phyloP scores from a whole-genome alignment of 1,140 invertebrate species.

The Trigoniulus corallinus region DNA sequence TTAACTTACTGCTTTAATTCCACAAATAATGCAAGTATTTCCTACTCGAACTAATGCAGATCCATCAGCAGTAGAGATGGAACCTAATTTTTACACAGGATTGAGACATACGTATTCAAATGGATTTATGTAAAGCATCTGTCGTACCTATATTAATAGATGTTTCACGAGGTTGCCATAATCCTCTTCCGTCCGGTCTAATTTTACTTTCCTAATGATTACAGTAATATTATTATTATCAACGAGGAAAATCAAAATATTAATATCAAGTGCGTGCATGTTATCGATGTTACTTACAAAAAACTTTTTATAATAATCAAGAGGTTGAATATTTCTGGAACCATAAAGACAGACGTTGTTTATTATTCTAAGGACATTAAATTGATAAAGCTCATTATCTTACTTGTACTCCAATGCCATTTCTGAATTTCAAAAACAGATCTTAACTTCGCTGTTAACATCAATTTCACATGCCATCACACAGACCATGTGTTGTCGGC shows the following conservation, averaged over 20 bases:
- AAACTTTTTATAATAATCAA: slow-evolving; percentile 1
- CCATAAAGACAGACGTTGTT: background rate
- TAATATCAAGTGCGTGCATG: background rate
- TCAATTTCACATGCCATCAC: no score
- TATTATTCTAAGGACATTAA: background rate
- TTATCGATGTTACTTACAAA: background rate
- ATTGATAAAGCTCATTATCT: background rate
- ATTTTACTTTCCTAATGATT: background rate
- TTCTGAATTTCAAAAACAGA: no score
- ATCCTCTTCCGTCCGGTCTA: background rate
- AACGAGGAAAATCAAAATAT: background rate
- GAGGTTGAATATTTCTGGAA: background rate
- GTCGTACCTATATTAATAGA: background rate
- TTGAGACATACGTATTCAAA: background rate
- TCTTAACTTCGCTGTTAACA: no score
- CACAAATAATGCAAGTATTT: slow-evolving; percentile 52
- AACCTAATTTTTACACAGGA: slow-evolving; percentile 21
- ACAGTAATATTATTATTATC: background rate
- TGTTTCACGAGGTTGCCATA: background rate
- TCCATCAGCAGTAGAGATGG: slow-evolving; percentile 48
- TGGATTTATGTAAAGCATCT: background rate
- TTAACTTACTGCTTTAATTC: slow-evolving; percentile 55
- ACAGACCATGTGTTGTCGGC: no score
- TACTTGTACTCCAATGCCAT: slow-evolving; percentile 2
- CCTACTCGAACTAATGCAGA: slow-evolving; percentile 53